Conservation (phyloP, 2,113 vertebrate genomes). For the Oryzias javanicus region DNA sequence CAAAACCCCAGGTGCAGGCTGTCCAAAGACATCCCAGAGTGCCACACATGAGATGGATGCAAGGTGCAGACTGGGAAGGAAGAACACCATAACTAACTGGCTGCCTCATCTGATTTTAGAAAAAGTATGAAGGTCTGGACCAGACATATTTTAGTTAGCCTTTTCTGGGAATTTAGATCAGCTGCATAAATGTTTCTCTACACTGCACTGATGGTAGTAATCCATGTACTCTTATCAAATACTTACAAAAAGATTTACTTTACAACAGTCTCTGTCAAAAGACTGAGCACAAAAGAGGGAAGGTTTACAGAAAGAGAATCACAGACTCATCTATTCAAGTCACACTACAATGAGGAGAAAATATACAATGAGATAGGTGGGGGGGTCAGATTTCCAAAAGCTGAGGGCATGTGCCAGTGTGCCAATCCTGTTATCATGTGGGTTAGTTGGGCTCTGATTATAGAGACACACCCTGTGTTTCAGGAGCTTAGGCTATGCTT, state of each 20-base stretch:
- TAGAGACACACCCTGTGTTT: slow-evolving; percentile 64
- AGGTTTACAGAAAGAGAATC: slow-evolving; percentile 23
- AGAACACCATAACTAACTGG: too few species aligned
- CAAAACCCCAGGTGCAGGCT: too few species aligned
- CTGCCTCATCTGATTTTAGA: too few species aligned
- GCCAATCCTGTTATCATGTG: slow-evolving; percentile 69
- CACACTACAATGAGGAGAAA: slow-evolving; percentile 34
- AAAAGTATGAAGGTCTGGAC: too few species aligned
- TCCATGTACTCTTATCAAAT: too few species aligned
- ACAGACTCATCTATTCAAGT: slow-evolving; percentile 51
- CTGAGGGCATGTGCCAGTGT: slow-evolving; percentile 57
- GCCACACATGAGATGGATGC: too few species aligned
- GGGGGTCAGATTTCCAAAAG: slow-evolving; percentile 40
- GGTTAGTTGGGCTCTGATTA: slow-evolving; percentile 63
- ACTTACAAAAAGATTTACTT: not conserved
- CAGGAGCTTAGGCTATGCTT: slow-evolving; percentile 27
- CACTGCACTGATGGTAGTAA: too few species aligned
- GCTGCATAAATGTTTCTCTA: too few species aligned
- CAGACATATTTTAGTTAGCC: too few species aligned
- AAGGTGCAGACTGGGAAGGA: too few species aligned
- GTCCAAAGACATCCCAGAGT: too few species aligned
- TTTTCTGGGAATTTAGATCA: too few species aligned
- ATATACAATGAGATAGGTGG: slow-evolving; percentile 1
- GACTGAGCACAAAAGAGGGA: slow-evolving; percentile 8
- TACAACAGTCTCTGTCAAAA: slow-evolving; percentile 8